Conservation (phyloP, 2,113 vertebrate species). For the Connochaetes taurinus region DNA sequence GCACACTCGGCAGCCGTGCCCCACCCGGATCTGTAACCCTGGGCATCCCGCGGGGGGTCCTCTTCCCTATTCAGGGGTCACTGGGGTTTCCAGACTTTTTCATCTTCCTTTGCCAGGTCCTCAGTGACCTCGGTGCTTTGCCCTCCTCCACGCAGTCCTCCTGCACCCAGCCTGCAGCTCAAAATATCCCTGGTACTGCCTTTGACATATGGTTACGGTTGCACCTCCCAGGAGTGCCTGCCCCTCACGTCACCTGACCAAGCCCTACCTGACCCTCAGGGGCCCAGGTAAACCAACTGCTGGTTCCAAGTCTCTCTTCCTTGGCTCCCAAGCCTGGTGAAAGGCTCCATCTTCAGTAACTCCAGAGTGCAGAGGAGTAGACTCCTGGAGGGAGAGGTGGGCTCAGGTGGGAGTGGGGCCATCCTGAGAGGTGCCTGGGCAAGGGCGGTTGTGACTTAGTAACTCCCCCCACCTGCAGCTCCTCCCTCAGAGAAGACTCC, state of each 20-base stretch:
- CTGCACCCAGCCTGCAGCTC: too few relatives aligned
- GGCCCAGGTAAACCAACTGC: not conserved
- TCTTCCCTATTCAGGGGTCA: fast-evolving
- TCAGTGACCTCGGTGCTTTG: fast-evolving
- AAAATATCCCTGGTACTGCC: too few relatives aligned
- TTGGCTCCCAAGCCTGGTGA: not conserved
- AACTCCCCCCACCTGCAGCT: fast-evolving
- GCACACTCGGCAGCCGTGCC: fast-evolving
- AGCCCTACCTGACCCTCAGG: fast-evolving
- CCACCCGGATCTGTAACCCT: fast-evolving
- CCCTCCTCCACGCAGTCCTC: not conserved
- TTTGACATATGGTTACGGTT: fast-evolving
- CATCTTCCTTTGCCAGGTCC: too few relatives aligned
- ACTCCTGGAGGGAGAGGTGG: too few relatives aligned
- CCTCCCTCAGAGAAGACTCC: not conserved
- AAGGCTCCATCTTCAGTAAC: not conserved
- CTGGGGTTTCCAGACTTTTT: fast-evolving
- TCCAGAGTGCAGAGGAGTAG: fast-evolving
- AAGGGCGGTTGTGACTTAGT: fast-evolving
- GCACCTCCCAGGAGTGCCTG: not conserved
- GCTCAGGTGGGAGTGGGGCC: too few relatives aligned
- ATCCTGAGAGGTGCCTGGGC: not conserved
- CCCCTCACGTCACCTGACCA: fast-evolving
- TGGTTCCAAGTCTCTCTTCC: not conserved
- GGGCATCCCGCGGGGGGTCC: fast-evolving